Evolutionary conservation across 2,797 vertebrate species (phyloP).

Genomic region (Pantherophis alleghaniensis): DNA sequence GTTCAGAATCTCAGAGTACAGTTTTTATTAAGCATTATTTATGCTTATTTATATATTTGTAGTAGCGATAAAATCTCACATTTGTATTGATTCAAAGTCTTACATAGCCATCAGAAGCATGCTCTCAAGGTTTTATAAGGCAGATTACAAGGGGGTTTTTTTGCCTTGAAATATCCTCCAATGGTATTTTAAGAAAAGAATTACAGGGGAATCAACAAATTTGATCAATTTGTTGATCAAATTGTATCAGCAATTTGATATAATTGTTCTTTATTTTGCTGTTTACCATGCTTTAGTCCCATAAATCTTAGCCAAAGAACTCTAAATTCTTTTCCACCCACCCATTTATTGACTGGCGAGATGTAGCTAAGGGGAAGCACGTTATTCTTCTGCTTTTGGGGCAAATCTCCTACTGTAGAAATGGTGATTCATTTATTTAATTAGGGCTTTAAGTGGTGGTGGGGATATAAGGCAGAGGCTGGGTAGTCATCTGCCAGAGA

Average conservation of each 20-base stretch:
- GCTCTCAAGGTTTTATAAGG: not conserved
- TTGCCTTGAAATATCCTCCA: not conserved
- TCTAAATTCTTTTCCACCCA: not conserved
- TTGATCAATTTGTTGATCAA: too few relatives aligned
- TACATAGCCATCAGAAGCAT: not conserved
- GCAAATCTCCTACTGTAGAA: not conserved
- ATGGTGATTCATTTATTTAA: not conserved
- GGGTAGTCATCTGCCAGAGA: not conserved
- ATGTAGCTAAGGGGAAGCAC: not conserved
- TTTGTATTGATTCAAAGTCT: not conserved
- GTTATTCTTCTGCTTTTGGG: not conserved
- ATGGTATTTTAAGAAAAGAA: not conserved
- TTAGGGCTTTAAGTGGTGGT: not conserved
- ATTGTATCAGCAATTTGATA: not conserved
- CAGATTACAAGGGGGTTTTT: not conserved
- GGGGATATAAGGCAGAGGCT: not conserved
- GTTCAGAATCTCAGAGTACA: not conserved
- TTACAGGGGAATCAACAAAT: not conserved
- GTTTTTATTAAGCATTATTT: not conserved
- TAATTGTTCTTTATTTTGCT: not conserved
- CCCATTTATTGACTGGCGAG: not conserved
- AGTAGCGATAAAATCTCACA: not conserved
- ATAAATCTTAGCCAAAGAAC: not conserved
- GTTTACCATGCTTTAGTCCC: not conserved
- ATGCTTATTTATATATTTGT: not conserved